Evolutionary conservation across 1,140 invertebrate species (phyloP).

Genomic region (Sinella curviseta): DNA sequence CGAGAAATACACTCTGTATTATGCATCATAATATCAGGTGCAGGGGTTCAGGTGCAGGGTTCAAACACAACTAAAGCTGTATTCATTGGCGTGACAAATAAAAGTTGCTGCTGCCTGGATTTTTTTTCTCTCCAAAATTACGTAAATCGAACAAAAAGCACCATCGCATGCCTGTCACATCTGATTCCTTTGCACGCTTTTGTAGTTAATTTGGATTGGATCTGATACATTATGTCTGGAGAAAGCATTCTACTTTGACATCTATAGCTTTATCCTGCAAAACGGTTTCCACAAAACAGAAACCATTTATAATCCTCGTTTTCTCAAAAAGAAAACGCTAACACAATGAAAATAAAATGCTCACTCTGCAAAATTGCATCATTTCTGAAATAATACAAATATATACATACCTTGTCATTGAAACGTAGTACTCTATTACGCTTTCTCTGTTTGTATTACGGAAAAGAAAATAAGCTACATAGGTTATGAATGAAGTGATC

Average conservation of each 20-base stretch:
- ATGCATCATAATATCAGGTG: too few relatives aligned
- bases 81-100: background rate
- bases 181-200: background rate
- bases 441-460: too few relatives aligned
- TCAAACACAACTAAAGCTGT: background rate
- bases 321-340: background rate
- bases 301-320: too few relatives aligned
- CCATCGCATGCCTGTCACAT: background rate
- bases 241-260: background rate
- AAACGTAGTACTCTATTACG: too few relatives aligned
- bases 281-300: too few relatives aligned
- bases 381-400: too few relatives aligned
- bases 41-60: background rate
- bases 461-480: too few relatives aligned
- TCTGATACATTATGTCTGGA: background rate
- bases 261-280: background rate
- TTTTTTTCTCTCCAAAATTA: too few relatives aligned
- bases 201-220: background rate
- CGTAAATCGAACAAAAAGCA: background rate
- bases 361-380: too few relatives aligned
- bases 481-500: background rate
- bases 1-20: background rate
- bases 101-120: background rate
- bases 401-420: too few relatives aligned
- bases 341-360: too few relatives aligned